A percentile compares a stretch with the other conserved stretches of the same genome.
These are phyloP conservation scores for Lagocephalus sceleratus DNA, from an alignment of 2,797 vertebrate genomes.

Conservation along the genomic window DNA sequence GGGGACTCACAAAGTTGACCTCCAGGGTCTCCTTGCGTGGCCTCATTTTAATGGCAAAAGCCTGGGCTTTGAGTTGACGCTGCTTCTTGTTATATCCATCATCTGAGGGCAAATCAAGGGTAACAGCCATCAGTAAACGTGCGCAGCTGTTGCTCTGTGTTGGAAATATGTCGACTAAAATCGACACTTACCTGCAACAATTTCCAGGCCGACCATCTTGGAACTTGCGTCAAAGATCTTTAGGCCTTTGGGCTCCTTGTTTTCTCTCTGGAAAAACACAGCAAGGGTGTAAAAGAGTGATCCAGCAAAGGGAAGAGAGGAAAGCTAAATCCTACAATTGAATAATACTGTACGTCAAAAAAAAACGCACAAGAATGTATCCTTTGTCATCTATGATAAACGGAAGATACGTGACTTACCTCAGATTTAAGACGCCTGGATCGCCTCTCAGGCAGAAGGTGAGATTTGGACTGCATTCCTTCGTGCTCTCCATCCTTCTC, in stretches of 20 bases:
- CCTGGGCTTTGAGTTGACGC: conserved; percentile 88
- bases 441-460: conserved; percentile 67
- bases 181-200: conserved; percentile 72
- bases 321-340: conserved; percentile 1
- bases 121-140: neutral
- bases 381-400: too few relatives aligned
- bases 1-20: conserved; percentile 94
- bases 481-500: conserved; percentile 61
- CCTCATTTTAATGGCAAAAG: conserved; percentile 96
- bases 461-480: conserved; percentile 61
- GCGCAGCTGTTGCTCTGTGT: too few relatives aligned
- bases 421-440: conserved; percentile 79
- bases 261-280: conserved; percentile 77
- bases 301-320: conserved; percentile 3
- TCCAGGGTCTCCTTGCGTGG: conserved; percentile 93
- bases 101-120: conserved; percentile 64
- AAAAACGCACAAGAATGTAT: too few relatives aligned
- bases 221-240: conserved; percentile 89
- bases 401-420: conserved; percentile 40
- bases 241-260: conserved; percentile 89
- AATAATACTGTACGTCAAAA: too few relatives aligned
- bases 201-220: conserved; percentile 87
- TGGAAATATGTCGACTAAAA: conserved; percentile 7
- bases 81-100: conserved; percentile 87
- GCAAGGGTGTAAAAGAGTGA: conserved; percentile 15